Evolutionary conservation across 2,797 vertebrate species (phyloP).

Genomic region (Hafferia zeledoni): DNA sequence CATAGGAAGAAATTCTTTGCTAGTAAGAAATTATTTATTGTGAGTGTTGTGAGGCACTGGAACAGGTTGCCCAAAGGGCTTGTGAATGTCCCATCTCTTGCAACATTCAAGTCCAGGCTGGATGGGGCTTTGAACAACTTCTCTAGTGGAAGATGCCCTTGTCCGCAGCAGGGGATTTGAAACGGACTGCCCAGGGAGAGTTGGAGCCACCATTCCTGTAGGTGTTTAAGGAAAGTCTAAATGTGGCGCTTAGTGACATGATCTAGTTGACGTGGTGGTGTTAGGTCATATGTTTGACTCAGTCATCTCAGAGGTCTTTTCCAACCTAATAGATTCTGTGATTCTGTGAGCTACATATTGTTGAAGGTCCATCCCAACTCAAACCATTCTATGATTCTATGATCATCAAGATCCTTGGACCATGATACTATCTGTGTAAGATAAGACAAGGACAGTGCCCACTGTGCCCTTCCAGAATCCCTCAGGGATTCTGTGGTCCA

Average conservation of each 20-base stretch:
- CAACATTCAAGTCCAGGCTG: neutral
- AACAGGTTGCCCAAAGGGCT: neutral
- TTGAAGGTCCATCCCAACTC: neutral
- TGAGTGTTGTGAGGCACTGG: neutral
- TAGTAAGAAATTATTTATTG: neutral
- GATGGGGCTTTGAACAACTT: neutral
- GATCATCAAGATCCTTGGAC: neutral
- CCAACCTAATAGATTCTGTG: neutral
- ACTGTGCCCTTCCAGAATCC: neutral
- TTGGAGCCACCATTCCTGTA: neutral
- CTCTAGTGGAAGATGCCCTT: neutral
- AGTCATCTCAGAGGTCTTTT: neutral
- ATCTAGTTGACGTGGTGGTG: neutral
- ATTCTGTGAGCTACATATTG: neutral
- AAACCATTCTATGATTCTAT: neutral
- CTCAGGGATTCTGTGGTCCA: neutral
- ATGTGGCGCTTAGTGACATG: neutral
- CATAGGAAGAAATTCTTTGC: neutral
- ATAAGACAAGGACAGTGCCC: neutral
- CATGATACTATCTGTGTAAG: neutral
- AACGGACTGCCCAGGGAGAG: neutral
- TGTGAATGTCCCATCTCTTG: neutral
- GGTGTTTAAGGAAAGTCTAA: neutral
- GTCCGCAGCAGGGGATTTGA: accelerated
- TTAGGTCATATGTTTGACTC: accelerated